Base-by-base conservation (phyloP, 2,888 invertebrate genomes). In the Tineola bisselliella region DNA sequence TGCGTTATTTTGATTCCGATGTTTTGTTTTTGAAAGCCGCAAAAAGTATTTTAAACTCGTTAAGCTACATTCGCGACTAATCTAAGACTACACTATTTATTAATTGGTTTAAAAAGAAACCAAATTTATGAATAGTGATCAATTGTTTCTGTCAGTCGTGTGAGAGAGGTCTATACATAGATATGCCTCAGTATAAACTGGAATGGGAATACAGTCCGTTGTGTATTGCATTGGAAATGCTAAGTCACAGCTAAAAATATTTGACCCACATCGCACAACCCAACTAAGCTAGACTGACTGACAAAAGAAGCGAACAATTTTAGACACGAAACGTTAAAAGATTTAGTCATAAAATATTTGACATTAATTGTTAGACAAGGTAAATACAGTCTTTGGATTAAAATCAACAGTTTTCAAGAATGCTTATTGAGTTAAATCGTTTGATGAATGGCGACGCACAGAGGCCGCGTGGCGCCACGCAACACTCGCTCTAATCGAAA, bases 401-500 rank as follows among this genome's bases (percentile, higher is more conserved):
- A 15, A 48, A 15, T 48, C 48, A 48, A 48, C 48, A 48, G 48
- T 58, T 58, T 57, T 44, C 31, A 44, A 30, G 48, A 54, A 38
- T 52, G 61, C 61, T 44, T 61, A 43, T 30, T 57, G 33, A 44
- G 61, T 58, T 71, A 75, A 72, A 75, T 73, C 69, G 71, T 74
- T 76, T 75, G 75, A 77, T 76, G 79, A 77, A 79, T 75, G 74
- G 72, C 74, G 71, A 68, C 71, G 68, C 69, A 67, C 58, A 43
- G 70, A 69, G 70, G 64, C 66, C 69, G 58, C 31, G 15, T 31
- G 17, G 19, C 8, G 58, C 76, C 80, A 80, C 81, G 81, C 82
- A 75, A 79, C 73, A 66, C 65, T 69, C 72, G 4, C n/a, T 15
- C 17, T 79, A 79, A 82, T 83, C 83, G 74, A 73, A 78, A 77